Evolutionary conservation across 2,888 invertebrate species (phyloP), one percentile per base, ranked within the genome.

Genomic region (Pristionchus fissidentatus): DNA sequence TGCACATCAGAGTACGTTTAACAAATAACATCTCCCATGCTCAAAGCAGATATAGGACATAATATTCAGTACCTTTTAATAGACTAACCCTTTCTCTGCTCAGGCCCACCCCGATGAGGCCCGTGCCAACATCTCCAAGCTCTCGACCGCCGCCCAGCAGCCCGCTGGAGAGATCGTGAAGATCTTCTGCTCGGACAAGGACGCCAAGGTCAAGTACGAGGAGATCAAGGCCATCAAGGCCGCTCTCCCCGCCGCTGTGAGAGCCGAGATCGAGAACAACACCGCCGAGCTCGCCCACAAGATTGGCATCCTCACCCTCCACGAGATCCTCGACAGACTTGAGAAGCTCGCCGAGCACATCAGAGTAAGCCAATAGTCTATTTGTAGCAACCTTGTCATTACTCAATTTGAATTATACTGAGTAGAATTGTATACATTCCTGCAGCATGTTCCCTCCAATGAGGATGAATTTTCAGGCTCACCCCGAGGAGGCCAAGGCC

Each of bases 281-380:
- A 70, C n/a, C n/a, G 26, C 70, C 26, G n/a, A 70, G 29, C 70
- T 70, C 70, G 70, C 70, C n/a, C 70, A 70, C 70, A 70, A 70
- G 70, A 70, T 70, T 15, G 70, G 70, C 5, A 22, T 70, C 26
- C 70, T 70, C 13, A 70, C 70, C 13, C 70, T 70, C 3, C 38
- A 41, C 19, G 70, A 70, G 70, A 70, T 70, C 70, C n/a, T 70
- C 26, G 70, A 35, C 5, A 70, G 70, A 43, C 70, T 70, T 26
- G 70, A 70, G 10, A 19, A 38, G 70, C 38, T 70, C 70, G 70
- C 70, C 13, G 41, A 35, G 0, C 70, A 70, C 5, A 70, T 70
- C 70, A 70, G 43, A 41, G 70, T 70, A 43, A 3, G 70, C 19
- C 52, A 15, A 13, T 52, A 52, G n/a, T n/a, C n/a, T n/a, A n/a